phyloP scores from a whole-genome alignment of 2,797 vertebrate genomes.

The Bucorvus abyssinicus region DNA sequence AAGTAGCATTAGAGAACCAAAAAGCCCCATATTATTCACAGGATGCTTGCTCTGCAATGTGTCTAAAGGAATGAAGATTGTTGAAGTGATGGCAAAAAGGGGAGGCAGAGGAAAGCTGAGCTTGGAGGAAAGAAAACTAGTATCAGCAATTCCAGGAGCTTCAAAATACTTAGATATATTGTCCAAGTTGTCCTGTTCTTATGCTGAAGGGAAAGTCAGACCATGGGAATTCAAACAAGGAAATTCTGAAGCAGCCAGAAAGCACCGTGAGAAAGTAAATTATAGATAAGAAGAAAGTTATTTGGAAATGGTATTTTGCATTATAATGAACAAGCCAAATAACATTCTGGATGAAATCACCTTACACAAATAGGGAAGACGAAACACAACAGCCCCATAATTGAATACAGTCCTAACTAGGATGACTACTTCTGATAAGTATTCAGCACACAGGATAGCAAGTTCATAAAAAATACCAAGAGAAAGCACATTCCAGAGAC shows the following conservation, averaged over 20 bases:
- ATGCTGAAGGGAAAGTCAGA: neutral
- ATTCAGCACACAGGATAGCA: neutral
- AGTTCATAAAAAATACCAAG: neutral
- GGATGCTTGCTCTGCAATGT: conserved; percentile 3
- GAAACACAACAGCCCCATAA: conserved; percentile 4
- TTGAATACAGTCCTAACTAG: neutral
- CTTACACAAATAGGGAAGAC: neutral
- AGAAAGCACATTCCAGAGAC: neutral
- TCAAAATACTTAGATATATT: neutral
- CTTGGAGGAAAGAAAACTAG: neutral
- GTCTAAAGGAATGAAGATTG: neutral
- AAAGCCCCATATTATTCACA: neutral
- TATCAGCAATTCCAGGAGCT: neutral
- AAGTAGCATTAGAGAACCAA: neutral
- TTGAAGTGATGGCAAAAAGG: neutral
- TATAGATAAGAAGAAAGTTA: conserved; percentile 13
- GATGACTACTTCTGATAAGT: neutral
- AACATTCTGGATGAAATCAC: conserved; percentile 2
- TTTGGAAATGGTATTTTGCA: conserved; percentile 28
- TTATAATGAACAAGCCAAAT: conserved; percentile 7
- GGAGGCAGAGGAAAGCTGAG: neutral
- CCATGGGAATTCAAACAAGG: neutral
- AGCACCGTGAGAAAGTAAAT: neutral
- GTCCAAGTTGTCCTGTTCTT: neutral
- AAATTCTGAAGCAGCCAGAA: neutral